Conservation (phyloP, 2,113 vertebrate genomes). For the Syngnathus floridae region DNA sequence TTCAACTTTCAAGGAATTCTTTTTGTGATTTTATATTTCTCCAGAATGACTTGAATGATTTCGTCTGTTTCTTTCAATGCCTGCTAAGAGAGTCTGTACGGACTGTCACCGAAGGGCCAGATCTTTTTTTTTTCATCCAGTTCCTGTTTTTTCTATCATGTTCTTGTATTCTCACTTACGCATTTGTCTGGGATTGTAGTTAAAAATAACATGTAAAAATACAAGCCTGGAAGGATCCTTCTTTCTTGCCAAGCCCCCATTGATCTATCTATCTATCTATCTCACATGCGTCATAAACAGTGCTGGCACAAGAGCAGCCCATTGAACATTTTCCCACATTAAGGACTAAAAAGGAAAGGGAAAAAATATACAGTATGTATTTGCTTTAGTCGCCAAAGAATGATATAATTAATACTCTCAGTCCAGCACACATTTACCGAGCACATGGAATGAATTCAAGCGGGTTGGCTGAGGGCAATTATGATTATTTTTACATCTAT, state of each 20-base stretch:
- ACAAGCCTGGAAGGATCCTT: slow-evolving; percentile 23
- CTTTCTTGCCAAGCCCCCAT: slow-evolving; percentile 30
- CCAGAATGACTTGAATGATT: slow-evolving; percentile 27
- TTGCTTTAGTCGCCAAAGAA: not conserved
- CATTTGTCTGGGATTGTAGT: slow-evolving; percentile 33
- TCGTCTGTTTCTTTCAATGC: slow-evolving; percentile 15
- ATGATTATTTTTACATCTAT: not conserved
- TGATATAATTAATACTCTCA: not conserved
- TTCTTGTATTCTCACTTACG: slow-evolving; percentile 36
- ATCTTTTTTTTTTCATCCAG: slow-evolving; percentile 8
- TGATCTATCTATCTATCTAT: slow-evolving; percentile 18
- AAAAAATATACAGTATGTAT: not conserved
- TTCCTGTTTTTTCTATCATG: slow-evolving; percentile 50
- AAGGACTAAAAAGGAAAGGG: slow-evolving; percentile 8
- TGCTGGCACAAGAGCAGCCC: slow-evolving; percentile 16
- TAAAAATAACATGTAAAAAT: slow-evolving; percentile 42
- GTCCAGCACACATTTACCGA: not conserved
- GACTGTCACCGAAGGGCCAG: slow-evolving; percentile 15
- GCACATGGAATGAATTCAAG: not conserved
- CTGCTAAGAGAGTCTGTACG: slow-evolving; percentile 21
- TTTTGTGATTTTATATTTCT: not conserved
- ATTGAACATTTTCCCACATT: slow-evolving; percentile 8
- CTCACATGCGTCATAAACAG: slow-evolving; percentile 48
- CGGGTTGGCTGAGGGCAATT: too few relatives aligned
- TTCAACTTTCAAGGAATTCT: not conserved